A percentile compares a stretch with the other conserved stretches of the same genome.
These are phyloP conservation scores for Ochropleura leucogaster DNA, from an alignment of 2,888 invertebrate species.

Conservation along the genomic window DNA sequence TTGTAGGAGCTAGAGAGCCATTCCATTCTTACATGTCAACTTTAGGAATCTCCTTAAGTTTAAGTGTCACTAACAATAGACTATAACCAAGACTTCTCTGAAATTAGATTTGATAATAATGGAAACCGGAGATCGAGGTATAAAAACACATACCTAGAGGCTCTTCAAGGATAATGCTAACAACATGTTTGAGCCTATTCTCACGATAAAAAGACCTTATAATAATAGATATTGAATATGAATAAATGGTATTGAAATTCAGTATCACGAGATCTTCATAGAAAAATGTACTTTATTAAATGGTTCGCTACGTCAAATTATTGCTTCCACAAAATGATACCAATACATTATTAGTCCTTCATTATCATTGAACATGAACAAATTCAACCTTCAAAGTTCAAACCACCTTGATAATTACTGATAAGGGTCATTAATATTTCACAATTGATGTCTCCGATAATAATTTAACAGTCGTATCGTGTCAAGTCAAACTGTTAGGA, in stretches of 20 bases:
- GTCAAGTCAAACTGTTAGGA: background rate
- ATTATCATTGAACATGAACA: conserved; percentile 30
- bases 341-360: conserved; percentile 9
- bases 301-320: background rate
- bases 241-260: conserved; percentile 8
- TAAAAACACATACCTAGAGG: background rate
- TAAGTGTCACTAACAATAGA: background rate
- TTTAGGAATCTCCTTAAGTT: background rate
- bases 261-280: background rate
- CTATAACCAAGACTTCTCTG: background rate
- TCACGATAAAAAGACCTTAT: background rate
- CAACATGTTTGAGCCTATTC: background rate
- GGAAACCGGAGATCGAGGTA: background rate
- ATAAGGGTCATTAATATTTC: conserved; percentile 41
- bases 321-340: conserved; percentile 22
- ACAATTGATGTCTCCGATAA: conserved; percentile 28
- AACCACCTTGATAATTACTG: conserved; percentile 23
- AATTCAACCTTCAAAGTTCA: conserved; percentile 26
- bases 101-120: background rate
- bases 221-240: conserved; percentile 19
- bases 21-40: background rate
- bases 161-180: background rate
- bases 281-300: background rate
- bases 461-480: conserved; percentile 22
- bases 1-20: background rate